Conservation (phyloP, 2,113 vertebrate genomes). For the Panthera tigris region DNA sequence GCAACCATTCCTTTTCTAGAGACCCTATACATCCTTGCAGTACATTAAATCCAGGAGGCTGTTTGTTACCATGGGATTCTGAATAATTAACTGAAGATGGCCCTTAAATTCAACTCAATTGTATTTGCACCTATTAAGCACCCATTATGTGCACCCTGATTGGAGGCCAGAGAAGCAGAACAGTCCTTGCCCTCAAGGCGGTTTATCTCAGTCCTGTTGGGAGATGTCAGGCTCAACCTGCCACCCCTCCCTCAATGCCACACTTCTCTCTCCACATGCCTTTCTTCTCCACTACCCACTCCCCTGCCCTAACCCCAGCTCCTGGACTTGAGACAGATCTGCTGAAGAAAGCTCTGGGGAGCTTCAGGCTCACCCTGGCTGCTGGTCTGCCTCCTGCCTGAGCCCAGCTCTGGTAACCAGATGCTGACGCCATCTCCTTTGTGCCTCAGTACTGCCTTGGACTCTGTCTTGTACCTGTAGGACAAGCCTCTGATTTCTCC, state of each 20-base stretch:
- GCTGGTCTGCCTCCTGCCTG: background rate
- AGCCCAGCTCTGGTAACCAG: constrained; percentile 18
- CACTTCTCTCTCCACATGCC: background rate
- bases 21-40: background rate
- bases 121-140: background rate
- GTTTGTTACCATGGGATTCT: background rate
- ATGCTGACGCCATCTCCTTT: background rate
- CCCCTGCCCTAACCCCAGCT: background rate
- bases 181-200: background rate
- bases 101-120: background rate
- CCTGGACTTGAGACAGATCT: background rate
- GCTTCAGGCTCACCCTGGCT: background rate
- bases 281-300: background rate
- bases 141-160: background rate
- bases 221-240: background rate
- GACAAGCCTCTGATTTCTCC: background rate
- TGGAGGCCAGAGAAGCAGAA: background rate
- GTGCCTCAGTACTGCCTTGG: background rate
- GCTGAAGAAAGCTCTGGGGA: background rate
- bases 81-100: background rate
- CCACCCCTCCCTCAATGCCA: background rate
- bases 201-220: background rate
- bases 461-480: background rate
- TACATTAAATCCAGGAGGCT: background rate
- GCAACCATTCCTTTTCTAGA: background rate